phyloP scores from a whole-genome alignment of 2,888 invertebrate species.

The Capitulum mitella region DNA sequence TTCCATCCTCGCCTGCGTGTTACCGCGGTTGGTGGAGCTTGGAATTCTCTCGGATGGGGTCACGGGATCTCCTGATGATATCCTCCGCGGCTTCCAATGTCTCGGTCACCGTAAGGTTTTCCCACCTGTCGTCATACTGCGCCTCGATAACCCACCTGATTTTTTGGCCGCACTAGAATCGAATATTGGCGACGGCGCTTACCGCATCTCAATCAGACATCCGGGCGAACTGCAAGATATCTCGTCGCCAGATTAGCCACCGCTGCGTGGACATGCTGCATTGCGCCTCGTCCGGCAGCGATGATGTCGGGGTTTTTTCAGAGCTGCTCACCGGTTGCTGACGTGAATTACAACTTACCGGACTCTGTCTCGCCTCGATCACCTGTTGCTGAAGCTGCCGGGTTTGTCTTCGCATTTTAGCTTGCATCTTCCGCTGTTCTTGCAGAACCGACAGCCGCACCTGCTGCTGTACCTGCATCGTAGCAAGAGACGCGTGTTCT shows the following conservation, averaged over 20 bases:
- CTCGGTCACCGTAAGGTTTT: not conserved
- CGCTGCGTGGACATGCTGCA: not conserved
- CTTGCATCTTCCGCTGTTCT: not conserved
- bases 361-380: no score
- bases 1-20: not conserved
- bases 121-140: not conserved
- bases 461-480: no score
- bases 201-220: not conserved
- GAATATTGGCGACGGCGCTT: not conserved
- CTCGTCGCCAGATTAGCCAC: not conserved
- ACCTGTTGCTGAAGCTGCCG: not conserved
- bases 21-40: not conserved
- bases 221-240: not conserved
- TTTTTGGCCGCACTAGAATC: not conserved
- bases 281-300: not conserved
- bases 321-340: not conserved
- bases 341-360: not conserved
- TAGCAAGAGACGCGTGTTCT: no score
- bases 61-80: not conserved
- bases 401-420: not conserved
- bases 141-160: not conserved
- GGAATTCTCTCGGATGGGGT: not conserved
- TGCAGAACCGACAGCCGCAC: no score
- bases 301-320: not conserved
- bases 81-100: not conserved